Percentiles rank a stretch among this genome's conserved stretches.
phyloP scores from a whole-genome alignment of 2,888 invertebrate species.

The Vandiemenella viatica region DNA sequence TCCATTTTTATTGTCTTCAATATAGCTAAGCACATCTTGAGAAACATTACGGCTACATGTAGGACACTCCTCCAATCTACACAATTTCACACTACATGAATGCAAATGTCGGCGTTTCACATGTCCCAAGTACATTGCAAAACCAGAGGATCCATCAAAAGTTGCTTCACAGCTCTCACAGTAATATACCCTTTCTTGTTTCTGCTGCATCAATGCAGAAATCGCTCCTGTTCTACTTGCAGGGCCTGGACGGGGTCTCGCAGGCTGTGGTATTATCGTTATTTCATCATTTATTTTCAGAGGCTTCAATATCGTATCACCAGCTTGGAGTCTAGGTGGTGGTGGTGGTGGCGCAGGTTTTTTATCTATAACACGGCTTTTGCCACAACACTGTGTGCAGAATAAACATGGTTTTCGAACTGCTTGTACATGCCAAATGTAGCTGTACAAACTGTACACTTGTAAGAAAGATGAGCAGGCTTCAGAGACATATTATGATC shows the following conservation, averaged over 20 bases:
- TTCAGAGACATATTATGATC: conserved; percentile 85
- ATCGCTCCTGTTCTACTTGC: conserved; percentile 14
- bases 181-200: conserved; percentile 1
- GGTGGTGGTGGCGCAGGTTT: conserved; percentile 31
- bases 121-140: conserved; percentile 13
- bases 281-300: conserved; percentile 80
- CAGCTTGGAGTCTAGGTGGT: conserved; percentile 14
- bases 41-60: conserved; percentile 14
- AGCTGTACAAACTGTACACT: conserved; percentile 88
- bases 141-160: conserved; percentile 15
- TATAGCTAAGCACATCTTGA: conserved; percentile 6
- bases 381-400: conserved; percentile 80
- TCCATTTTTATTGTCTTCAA: conserved; percentile 11
- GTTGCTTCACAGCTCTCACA: conserved; percentile 15
- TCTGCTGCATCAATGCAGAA: conserved; percentile 6
- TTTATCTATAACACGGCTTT: conserved; percentile 72
- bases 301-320: conserved; percentile 47
- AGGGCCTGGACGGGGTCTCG: conserved; percentile 23
- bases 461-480: conserved; percentile 85
- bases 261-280: conserved; percentile 75
- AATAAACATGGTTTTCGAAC: conserved; percentile 87
- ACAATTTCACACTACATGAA: conserved; percentile 12
- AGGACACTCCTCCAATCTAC: conserved; percentile 14
- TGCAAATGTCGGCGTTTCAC: conserved; percentile 14
- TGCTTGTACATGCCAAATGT: conserved; percentile 92